Percentiles rank a stretch among this genome's conserved stretches.
Evolutionary conservation across 1,140 invertebrate genomes (phyloP).

Genomic region (Aphelinus certus): DNA sequence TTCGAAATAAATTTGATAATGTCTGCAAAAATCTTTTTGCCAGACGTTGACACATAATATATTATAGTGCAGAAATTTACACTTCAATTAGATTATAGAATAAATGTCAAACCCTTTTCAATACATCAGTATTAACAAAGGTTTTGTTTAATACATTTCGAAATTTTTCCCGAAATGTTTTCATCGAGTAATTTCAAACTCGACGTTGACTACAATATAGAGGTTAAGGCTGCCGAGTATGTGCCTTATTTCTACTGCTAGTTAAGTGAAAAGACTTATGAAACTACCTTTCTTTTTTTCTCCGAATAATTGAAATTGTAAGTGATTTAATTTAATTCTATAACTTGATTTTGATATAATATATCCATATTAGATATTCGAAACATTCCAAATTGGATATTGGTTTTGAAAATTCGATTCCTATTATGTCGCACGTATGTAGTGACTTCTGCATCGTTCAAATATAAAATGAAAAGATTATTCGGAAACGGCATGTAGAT

Average conservation of each 20-base stretch:
- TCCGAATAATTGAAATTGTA: slow-evolving; percentile 7
- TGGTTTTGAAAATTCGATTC: slow-evolving; percentile 15
- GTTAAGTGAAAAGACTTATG: slow-evolving; percentile 33
- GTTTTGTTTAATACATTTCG: too few species aligned
- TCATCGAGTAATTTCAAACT: slow-evolving; percentile 3
- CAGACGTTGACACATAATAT: slow-evolving; percentile 22
- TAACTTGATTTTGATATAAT: too few species aligned
- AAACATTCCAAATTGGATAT: slow-evolving; percentile 29
- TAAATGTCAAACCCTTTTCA: too few species aligned
- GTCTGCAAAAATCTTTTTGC: background rate
- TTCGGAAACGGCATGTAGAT: background rate
- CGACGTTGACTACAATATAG: background rate
- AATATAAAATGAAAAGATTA: slow-evolving; percentile 20
- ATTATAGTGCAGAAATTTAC: too few species aligned
- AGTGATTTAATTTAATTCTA: too few species aligned
- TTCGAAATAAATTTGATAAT: background rate
- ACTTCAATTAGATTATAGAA: too few species aligned
- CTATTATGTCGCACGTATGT: background rate
- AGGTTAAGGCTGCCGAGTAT: slow-evolving; percentile 2
- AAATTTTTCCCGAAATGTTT: too few species aligned
- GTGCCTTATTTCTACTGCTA: background rate
- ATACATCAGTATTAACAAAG: too few species aligned
- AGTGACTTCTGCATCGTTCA: slow-evolving; percentile 14
- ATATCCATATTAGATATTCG: background rate
- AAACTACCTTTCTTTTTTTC: slow-evolving; percentile 8